These are phyloP conservation scores for Schlechtendalia chinensis DNA, from an alignment of 1,140 invertebrate species.

Conservation along the genomic window DNA sequence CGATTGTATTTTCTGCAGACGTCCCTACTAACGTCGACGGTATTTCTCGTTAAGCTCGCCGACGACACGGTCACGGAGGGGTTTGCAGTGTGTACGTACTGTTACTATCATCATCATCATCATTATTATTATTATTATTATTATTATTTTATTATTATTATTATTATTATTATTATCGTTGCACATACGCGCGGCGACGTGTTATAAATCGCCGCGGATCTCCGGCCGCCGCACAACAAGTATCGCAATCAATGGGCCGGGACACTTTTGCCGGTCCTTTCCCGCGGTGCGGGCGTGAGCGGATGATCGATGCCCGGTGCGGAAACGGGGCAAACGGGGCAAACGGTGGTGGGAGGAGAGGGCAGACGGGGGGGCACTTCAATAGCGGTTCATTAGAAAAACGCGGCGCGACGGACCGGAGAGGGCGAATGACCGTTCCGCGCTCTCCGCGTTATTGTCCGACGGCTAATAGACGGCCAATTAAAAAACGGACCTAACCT, in stretches of 20 bases:
- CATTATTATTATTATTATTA: too few relatives aligned
- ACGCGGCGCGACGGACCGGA: not conserved
- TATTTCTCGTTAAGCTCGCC: too few relatives aligned
- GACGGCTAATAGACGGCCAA: slow-evolving; percentile 27
- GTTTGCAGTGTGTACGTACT: too few relatives aligned
- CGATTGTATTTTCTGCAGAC: too few relatives aligned
- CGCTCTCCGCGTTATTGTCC: not conserved
- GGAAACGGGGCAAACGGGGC: too few relatives aligned
- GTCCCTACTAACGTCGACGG: too few relatives aligned
- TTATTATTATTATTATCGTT: not conserved
- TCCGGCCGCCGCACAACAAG: not conserved
- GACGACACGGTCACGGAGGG: too few relatives aligned
- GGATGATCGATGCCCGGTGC: too few relatives aligned
- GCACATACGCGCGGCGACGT: too few relatives aligned
- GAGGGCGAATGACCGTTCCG: not conserved
- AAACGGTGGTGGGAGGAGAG: too few relatives aligned
- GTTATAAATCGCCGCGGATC: not conserved
- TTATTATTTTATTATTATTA: too few relatives aligned
- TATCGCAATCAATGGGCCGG: slow-evolving; percentile 21
- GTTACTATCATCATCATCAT: too few relatives aligned
- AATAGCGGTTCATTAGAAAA: slow-evolving; percentile 37
- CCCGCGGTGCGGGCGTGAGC: not conserved
- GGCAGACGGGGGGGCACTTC: not conserved
- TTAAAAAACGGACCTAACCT: slow-evolving; percentile 38
- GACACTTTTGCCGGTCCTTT: not conserved